Evolutionary conservation across 2,797 vertebrate species (phyloP).

Genomic region (Glyptemys insculpta): DNA sequence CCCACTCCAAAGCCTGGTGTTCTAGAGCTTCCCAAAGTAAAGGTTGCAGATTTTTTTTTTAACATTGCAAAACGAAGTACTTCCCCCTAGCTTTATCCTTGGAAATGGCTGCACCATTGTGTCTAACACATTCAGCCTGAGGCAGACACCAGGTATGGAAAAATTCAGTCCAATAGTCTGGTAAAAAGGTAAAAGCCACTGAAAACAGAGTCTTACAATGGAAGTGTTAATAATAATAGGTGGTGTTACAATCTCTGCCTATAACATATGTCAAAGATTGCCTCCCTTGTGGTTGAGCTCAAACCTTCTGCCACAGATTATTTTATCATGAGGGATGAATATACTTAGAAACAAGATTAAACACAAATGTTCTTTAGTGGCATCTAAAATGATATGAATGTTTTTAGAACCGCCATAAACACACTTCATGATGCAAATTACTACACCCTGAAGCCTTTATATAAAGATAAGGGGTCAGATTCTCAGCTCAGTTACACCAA

Average conservation of each 20-base stretch:
- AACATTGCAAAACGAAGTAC: background rate
- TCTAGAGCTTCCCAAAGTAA: background rate
- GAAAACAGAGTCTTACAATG: background rate
- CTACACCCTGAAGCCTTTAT: constrained; percentile 71
- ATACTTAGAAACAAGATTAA: constrained; percentile 71
- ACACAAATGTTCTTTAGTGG: constrained; percentile 66
- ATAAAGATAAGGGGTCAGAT: constrained; percentile 4
- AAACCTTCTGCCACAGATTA: constrained; percentile 63
- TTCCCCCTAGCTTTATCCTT: background rate
- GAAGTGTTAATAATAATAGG: background rate
- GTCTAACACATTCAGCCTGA: background rate
- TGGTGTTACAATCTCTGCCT: background rate
- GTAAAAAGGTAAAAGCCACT: background rate
- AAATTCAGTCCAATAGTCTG: background rate
- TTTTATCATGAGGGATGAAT: constrained; percentile 67
- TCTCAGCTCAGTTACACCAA: constrained; percentile 37
- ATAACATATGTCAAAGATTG: background rate
- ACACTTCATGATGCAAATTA: constrained; percentile 74
- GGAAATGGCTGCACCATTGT: background rate
- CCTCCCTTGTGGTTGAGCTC: constrained; percentile 53
- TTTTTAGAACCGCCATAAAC: constrained; percentile 71
- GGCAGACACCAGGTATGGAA: background rate
- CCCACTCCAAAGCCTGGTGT: background rate
- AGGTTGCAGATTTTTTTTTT: background rate
- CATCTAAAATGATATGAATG: constrained; percentile 72